Conservation (phyloP, 2,797 vertebrate species). For the Mycteria americana region DNA sequence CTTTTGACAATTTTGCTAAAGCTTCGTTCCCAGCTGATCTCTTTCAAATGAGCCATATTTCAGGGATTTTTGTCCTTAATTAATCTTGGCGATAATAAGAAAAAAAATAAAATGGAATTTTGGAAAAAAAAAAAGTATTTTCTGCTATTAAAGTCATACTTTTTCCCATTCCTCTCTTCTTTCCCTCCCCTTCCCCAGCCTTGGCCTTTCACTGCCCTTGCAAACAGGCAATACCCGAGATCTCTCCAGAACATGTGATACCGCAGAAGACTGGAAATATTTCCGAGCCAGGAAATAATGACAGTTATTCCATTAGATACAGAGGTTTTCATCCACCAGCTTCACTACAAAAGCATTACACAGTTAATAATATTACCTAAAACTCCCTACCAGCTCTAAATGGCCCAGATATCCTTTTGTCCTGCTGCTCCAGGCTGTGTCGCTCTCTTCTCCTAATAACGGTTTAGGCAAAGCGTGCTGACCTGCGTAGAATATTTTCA, state of each 20-base stretch:
- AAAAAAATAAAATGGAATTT: slow-evolving; percentile 1
- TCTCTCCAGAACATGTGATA: neutral
- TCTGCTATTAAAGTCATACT: neutral
- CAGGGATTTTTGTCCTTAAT: slow-evolving; percentile 47
- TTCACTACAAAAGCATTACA: neutral
- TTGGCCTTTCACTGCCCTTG: neutral
- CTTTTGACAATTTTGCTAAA: slow-evolving; percentile 56
- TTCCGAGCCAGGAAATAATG: slow-evolving; percentile 37
- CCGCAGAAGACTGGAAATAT: neutral
- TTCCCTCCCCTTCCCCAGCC: neutral
- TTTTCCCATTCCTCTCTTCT: neutral
- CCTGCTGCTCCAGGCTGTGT: neutral
- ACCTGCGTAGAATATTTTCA: neutral
- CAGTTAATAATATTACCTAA: neutral
- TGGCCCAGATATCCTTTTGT: neutral
- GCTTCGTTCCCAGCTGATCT: slow-evolving; percentile 40
- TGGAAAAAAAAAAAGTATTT: neutral
- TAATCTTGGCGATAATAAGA: slow-evolving; percentile 5
- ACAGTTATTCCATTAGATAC: slow-evolving; percentile 16
- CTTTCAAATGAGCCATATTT: slow-evolving; percentile 48
- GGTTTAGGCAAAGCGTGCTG: neutral
- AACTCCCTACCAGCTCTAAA: neutral
- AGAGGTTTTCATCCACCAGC: neutral
- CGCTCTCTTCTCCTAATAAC: neutral
- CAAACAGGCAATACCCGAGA: neutral